These are phyloP conservation scores for Etheostoma cragini DNA, from an alignment of 2,113 vertebrate genomes.

Conservation along the genomic window DNA sequence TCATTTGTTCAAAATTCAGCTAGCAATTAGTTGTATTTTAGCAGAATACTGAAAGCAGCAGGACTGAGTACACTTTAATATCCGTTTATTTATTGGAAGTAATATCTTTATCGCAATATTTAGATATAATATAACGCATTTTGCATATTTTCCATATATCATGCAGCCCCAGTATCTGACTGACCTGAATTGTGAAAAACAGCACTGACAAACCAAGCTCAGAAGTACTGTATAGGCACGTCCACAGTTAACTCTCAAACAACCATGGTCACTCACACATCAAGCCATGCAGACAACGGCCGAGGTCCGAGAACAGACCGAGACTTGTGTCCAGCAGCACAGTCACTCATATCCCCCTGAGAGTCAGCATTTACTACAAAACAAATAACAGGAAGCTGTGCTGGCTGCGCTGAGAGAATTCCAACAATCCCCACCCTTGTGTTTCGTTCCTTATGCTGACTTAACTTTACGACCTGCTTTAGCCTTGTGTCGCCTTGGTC, in stretches of 20 bases:
- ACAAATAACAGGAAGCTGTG: constrained; percentile 73
- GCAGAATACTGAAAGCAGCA: too few relatives aligned
- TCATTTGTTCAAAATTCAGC: too few relatives aligned
- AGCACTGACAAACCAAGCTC: not conserved
- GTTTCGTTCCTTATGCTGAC: constrained; percentile 54
- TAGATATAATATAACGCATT: too few relatives aligned
- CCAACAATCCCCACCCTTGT: constrained; percentile 74
- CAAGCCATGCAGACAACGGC: constrained; percentile 9
- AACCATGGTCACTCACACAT: not conserved
- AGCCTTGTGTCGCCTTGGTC: constrained; percentile 55
- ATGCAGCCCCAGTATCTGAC: not conserved
- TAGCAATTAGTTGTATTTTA: too few relatives aligned
- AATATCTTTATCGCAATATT: too few relatives aligned
- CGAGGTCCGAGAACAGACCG: constrained; percentile 52
- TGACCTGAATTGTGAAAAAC: not conserved
- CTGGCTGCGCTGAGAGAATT: constrained; percentile 47
- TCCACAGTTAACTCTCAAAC: not conserved
- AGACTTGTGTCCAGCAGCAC: constrained; percentile 60
- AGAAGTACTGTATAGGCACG: not conserved
- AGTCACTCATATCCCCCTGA: constrained; percentile 61
- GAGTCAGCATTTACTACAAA: constrained; percentile 78
- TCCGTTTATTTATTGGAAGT: too few relatives aligned
- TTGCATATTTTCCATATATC: too few relatives aligned
- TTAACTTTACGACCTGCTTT: constrained; percentile 67
- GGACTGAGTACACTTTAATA: too few relatives aligned